phyloP scores from a whole-genome alignment of 2,113 vertebrate genomes.

The Indri indri region DNA sequence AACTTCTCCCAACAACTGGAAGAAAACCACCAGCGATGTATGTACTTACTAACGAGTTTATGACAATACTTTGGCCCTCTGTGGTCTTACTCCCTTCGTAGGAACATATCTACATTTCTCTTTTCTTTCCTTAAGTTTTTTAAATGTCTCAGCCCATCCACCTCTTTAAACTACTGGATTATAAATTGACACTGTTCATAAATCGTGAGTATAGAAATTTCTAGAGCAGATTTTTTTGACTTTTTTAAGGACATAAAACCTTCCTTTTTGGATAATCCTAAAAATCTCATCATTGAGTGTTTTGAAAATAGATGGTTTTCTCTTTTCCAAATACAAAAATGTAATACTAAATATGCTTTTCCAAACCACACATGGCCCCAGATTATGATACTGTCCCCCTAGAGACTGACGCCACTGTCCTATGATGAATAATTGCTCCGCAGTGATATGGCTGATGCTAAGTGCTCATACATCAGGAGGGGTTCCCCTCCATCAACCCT shows the following conservation, averaged over 20 bases:
- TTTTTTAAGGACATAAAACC: background rate
- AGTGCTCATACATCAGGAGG: background rate
- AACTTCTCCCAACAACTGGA: background rate
- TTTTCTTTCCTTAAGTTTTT: background rate
- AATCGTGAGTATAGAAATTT: background rate
- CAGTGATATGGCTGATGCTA: background rate
- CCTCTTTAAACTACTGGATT: background rate
- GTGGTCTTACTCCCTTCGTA: background rate
- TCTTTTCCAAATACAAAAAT: background rate
- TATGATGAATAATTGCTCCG: background rate
- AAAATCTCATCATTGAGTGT: background rate
- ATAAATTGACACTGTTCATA: background rate
- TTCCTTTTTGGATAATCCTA: background rate
- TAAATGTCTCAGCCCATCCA: background rate
- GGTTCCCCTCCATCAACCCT: background rate
- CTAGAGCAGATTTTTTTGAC: slow-evolving; percentile 5
- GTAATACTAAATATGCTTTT: background rate
- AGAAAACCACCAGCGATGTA: background rate
- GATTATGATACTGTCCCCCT: background rate
- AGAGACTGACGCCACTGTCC: background rate
- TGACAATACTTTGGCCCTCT: background rate
- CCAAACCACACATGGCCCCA: background rate
- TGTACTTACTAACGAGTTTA: background rate
- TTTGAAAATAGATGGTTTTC: background rate
- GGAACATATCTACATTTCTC: background rate